phyloP scores from a whole-genome alignment of 2,888 invertebrate genomes.

The Netelia virgata region DNA sequence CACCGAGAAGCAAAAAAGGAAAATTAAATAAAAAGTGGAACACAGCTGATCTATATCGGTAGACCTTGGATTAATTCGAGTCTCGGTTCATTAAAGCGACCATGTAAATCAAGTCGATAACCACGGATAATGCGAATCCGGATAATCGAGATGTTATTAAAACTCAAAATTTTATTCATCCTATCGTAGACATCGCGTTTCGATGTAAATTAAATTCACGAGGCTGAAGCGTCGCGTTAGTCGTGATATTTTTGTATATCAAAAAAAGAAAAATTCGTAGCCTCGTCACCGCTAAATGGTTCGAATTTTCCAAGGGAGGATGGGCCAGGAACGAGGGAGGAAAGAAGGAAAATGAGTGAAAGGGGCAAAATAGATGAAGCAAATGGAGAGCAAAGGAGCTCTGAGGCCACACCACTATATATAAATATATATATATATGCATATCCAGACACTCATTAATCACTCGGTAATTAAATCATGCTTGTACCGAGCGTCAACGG shows the following conservation, averaged over 20 bases:
- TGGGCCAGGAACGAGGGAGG: not conserved
- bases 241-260: not conserved
- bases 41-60: too few species aligned
- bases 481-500: constrained; percentile 76
- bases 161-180: too few species aligned
- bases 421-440: constrained; percentile 12
- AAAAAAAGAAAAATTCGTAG: not conserved
- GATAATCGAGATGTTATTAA: too few species aligned
- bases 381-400: constrained; percentile 48
- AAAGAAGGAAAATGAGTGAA: constrained; percentile 1
- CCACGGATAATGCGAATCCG: too few species aligned
- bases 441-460: constrained; percentile 75
- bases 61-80: too few species aligned
- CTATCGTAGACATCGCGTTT: too few species aligned
- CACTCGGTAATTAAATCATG: constrained; percentile 79
- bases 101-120: too few species aligned
- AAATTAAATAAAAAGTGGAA: too few species aligned
- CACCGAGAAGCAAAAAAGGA: too few species aligned
- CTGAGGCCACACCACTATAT: constrained; percentile 31
- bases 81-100: too few species aligned
- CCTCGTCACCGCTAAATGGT: not conserved
- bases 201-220: too few species aligned
- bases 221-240: too few species aligned
- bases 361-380: constrained; percentile 38
- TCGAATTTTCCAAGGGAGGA: not conserved